These are phyloP conservation scores for Scaptomyza hsui DNA, from an alignment of 1,140 invertebrate genomes.

Conservation along the genomic window DNA sequence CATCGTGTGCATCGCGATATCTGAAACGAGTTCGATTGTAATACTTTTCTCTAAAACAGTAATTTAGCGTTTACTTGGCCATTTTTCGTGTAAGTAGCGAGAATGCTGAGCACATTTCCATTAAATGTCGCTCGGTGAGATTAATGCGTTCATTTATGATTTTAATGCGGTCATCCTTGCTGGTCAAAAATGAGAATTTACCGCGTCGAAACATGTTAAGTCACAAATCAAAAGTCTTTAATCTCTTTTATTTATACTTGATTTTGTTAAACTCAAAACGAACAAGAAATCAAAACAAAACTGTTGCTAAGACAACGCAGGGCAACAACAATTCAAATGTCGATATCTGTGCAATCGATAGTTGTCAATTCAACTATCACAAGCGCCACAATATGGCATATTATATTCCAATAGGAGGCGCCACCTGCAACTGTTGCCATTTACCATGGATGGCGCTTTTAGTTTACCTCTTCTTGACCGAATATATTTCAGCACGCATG, in stretches of 20 bases:
- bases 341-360: constrained; percentile 19
- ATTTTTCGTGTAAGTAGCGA: constrained; percentile 88
- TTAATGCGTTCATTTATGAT: constrained; percentile 89
- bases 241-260: constrained; percentile 2
- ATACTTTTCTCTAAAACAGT: background rate
- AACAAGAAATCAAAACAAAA: constrained; percentile 37
- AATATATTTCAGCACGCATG: background rate
- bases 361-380: background rate
- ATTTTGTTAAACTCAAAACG: constrained; percentile 22
- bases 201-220: constrained; percentile 75
- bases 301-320: constrained; percentile 48
- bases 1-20: constrained; percentile 89
- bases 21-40: constrained; percentile 75
- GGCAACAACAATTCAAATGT: constrained; percentile 8
- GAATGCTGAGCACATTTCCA: constrained; percentile 88
- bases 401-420: background rate
- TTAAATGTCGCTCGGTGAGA: constrained; percentile 88
- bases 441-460: constrained; percentile 16
- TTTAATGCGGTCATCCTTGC: constrained; percentile 81
- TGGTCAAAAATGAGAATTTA: constrained; percentile 72
- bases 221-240: background rate
- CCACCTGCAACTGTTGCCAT: background rate
- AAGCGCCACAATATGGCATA: background rate
- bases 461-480: no score
- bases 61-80: constrained; percentile 85